A percentile compares a stretch with the other conserved stretches of the same genome.
phyloP scores from a whole-genome alignment of 2,888 invertebrate genomes.

The Drosophila paranaensis region DNA sequence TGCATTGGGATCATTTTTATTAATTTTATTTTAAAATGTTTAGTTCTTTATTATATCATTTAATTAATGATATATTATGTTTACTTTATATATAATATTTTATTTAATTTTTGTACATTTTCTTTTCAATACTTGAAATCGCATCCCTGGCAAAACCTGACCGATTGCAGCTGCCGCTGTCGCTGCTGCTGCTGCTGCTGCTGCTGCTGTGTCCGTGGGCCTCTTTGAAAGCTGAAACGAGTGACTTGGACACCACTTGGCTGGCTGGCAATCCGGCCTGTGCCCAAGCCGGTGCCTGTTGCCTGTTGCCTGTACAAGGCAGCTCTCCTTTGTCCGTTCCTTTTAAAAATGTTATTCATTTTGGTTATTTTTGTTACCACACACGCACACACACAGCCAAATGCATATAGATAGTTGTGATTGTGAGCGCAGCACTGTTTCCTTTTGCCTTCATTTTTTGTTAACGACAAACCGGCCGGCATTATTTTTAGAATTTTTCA shows the following conservation, averaged over 20 bases:
- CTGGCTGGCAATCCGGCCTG: constrained; percentile 38
- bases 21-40: no score
- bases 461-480: constrained; percentile 81
- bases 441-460: constrained; percentile 28
- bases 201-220: constrained; percentile 60
- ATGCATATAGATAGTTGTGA: constrained; percentile 47
- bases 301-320: constrained; percentile 36
- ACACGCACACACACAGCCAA: constrained; percentile 28
- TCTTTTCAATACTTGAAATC: not conserved
- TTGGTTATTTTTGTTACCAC: constrained; percentile 67
- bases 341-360: constrained; percentile 67
- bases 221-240: constrained; percentile 62
- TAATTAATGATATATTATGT: no score
- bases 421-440: constrained; percentile 62
- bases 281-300: constrained; percentile 24
- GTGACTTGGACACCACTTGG: constrained; percentile 70
- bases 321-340: constrained; percentile 62
- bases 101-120: not conserved
- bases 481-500: constrained; percentile 82
- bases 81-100: no score
- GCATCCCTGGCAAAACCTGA: constrained; percentile 50
- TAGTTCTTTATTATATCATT: no score
- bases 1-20: no score
- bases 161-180: constrained; percentile 73
- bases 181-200: constrained; percentile 63